A percentile compares a stretch with the other conserved stretches of the same genome.
phyloP scores from a whole-genome alignment of 2,797 vertebrate species.

The Microchirus variegatus region DNA sequence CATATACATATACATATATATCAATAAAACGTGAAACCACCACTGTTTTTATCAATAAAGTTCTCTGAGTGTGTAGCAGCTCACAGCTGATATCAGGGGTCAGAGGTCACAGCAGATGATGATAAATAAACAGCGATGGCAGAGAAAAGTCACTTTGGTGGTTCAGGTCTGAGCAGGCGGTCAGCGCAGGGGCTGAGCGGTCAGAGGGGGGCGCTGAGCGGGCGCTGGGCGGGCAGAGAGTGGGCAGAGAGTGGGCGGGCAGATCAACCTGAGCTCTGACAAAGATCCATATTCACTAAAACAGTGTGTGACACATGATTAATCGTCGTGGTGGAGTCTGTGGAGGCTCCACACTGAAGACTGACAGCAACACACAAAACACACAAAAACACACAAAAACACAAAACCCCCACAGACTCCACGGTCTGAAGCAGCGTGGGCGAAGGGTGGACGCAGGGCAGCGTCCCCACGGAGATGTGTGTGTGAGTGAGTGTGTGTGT shows the following conservation, averaged over 20 bases:
- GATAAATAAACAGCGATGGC: not conserved
- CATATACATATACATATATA: too few species aligned
- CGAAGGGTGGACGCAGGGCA: slow-evolving; percentile 75
- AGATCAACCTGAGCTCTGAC: slow-evolving; percentile 27
- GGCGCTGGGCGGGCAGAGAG: slow-evolving; percentile 39
- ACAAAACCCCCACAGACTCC: slow-evolving; percentile 67
- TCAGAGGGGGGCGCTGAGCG: not conserved
- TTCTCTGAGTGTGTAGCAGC: too few species aligned
- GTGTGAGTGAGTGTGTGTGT: slow-evolving; percentile 36
- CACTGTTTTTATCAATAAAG: too few species aligned
- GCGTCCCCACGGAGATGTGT: slow-evolving; percentile 61
- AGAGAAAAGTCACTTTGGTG: too few species aligned
- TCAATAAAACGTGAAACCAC: too few species aligned
- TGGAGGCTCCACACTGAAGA: slow-evolving; percentile 62
- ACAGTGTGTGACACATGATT: slow-evolving; percentile 75
- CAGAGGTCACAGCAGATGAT: slow-evolving; percentile 43
- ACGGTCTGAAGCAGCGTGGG: slow-evolving; percentile 69
- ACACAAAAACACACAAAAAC: slow-evolving; percentile 71
- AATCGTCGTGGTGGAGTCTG: slow-evolving; percentile 70
- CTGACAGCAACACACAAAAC: slow-evolving; percentile 62
- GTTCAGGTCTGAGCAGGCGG: too few species aligned
- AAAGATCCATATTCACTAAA: slow-evolving; percentile 77
- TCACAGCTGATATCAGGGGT: not conserved
- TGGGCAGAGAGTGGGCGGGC: slow-evolving; percentile 39
- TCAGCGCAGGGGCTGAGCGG: too few species aligned